These are phyloP conservation scores for Corythoichthys haematopterus DNA, from an alignment of 2,113 vertebrate genomes.

Conservation along the genomic window DNA sequence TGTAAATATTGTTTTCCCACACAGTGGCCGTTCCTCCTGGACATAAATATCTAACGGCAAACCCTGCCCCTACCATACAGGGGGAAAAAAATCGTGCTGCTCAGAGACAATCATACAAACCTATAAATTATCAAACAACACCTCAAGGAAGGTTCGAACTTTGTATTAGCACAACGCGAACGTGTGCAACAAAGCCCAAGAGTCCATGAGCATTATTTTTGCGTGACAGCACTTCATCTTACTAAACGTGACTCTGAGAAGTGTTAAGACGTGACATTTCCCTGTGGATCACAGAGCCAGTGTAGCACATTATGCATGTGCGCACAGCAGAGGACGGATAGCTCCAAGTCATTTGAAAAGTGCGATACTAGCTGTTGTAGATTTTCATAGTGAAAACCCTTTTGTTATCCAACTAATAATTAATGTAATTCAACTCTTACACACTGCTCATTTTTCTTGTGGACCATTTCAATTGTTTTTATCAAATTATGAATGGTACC, in stretches of 20 bases:
- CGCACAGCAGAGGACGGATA: neutral
- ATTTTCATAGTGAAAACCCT: neutral
- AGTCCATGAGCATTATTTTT: conserved; percentile 1
- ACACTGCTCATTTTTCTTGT: no score
- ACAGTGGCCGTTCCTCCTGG: neutral
- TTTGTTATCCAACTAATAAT: neutral
- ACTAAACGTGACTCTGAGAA: conserved; percentile 33
- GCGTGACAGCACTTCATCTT: conserved; percentile 27
- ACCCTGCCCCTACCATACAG: neutral
- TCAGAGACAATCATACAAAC: conserved; percentile 48
- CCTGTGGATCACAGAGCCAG: conserved; percentile 23
- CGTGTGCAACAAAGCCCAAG: conserved; percentile 4
- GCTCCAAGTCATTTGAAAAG: neutral
- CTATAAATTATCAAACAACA: conserved; percentile 67
- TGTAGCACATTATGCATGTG: neutral
- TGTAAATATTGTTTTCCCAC: neutral
- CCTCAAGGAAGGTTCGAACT: conserved; percentile 53
- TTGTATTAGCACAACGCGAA: conserved; percentile 47
- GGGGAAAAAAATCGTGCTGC: conserved; percentile 12
- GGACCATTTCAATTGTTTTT: neutral
- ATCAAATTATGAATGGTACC: neutral
- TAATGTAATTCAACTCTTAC: no score
- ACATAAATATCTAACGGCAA: conserved; percentile 17
- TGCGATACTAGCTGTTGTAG: neutral
- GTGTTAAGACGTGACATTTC: conserved; percentile 34